A percentile compares a stretch with the other conserved stretches of the same genome.
These are phyloP conservation scores for Caenorhabditis wallacei DNA, from an alignment of 2,888 invertebrate genomes.

Conservation along the genomic window DNA sequence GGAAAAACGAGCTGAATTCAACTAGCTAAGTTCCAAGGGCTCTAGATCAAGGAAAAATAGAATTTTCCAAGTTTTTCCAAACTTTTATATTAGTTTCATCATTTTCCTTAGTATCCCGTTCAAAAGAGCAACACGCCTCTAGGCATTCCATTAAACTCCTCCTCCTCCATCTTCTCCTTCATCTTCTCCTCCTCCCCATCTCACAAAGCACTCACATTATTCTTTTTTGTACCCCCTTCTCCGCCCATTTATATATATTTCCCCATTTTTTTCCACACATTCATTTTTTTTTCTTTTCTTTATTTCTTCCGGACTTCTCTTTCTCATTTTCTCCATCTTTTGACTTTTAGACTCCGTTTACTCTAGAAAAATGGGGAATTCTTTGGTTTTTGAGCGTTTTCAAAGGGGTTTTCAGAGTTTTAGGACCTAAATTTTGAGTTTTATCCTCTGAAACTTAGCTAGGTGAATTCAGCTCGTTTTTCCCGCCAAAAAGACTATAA, in stretches of 20 bases:
- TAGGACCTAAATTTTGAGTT: background rate
- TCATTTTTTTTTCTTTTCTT: constrained; percentile 3
- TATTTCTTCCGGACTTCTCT: background rate
- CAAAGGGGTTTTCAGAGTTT: background rate
- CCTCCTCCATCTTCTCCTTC: background rate
- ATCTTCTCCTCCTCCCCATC: background rate
- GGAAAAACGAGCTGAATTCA: too few species aligned
- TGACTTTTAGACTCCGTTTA: background rate
- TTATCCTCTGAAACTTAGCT: too few species aligned
- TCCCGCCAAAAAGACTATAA: too few species aligned
- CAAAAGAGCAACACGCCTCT: background rate
- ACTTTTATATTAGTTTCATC: too few species aligned
- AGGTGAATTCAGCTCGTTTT: too few species aligned
- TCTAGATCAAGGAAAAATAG: too few species aligned
- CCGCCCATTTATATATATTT: background rate
- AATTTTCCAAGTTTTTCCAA: background rate
- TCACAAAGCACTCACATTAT: constrained; percentile 13
- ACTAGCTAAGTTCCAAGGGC: too few species aligned
- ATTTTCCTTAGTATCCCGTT: too few species aligned
- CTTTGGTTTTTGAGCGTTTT: background rate
- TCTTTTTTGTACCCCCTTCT: constrained; percentile 9
- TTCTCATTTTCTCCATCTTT: background rate
- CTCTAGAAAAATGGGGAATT: background rate
- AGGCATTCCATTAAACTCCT: constrained; percentile 28
- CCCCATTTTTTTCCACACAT: background rate